Base-by-base conservation (phyloP, 1,140 invertebrate species). In the Macrotrachela quadricornifera region DNA sequence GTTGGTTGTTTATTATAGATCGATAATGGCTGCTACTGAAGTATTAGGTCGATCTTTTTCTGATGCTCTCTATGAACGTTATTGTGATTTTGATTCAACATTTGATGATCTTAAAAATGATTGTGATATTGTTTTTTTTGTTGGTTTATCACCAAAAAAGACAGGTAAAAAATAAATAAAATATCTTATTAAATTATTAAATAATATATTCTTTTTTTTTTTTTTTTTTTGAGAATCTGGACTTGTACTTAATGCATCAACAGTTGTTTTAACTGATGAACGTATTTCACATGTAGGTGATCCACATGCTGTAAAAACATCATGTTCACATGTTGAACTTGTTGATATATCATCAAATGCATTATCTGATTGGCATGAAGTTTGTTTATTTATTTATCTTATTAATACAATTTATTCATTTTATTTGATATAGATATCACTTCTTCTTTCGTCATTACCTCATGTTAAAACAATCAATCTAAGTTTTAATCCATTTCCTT, bases 261-360 rank as follows among this genome's bases (percentile, higher is more conserved):
- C 84, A n/a, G 69, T 88, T 49, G 82, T 85, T 43, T 73, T 87
- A n/a, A 84, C 85, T 60, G 81, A 84, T 63, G 84, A 81, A 66
- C 80, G 83, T 64, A 86, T 87, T 56, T 79, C 82, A 56, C 79
- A 77, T 56, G 82, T 44, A 30, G 85, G 85, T n/a, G 80, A 81
- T 62, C 78, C 79, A 16, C 73, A 77, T 40, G 77, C 78, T 49
- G 70, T 90, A 18, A 75, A 78, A 38, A 78, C 78, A 54, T 82
- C 85, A 66, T 90, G 85, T 64, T 76, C 78, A 43, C 77, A 79
- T 57, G 85, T 90, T 2, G 78, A 82, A 59, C 85, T 90, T 70
- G 72, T 91, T 45, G 85, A 90, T 64, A 72, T 91, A 45, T 85
- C 84, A 12, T 83, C 85, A 62, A 91, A 91, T 68, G 80, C 81